Conservation (phyloP, 1,140 invertebrate genomes). For the Ruditapes philippinarum region DNA sequence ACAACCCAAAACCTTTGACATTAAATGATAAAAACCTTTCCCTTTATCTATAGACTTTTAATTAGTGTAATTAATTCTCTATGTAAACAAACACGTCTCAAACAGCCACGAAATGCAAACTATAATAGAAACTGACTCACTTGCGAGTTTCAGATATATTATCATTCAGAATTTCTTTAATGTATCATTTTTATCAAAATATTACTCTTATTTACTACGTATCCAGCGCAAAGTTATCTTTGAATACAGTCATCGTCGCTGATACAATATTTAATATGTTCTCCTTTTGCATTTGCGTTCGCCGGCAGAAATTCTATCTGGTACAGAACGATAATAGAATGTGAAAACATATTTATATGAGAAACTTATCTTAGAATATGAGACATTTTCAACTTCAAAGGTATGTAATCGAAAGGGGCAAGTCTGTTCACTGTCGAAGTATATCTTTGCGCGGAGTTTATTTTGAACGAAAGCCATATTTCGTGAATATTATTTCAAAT, state of each 20-base stretch:
- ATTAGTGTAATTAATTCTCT: slow-evolving; percentile 25
- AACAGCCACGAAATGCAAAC: background rate
- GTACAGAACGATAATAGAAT: slow-evolving; percentile 22
- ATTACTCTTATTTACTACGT: slow-evolving; percentile 36
- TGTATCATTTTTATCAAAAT: slow-evolving; percentile 46
- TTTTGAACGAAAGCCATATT: slow-evolving; percentile 27
- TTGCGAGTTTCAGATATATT: background rate
- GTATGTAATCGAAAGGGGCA: background rate
- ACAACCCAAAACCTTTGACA: slow-evolving; percentile 31
- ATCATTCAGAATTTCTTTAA: slow-evolving; percentile 25
- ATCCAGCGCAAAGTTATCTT: slow-evolving; percentile 6
- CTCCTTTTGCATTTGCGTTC: background rate
- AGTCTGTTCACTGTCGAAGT: slow-evolving; percentile 17
- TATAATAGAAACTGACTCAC: slow-evolving; percentile 40
- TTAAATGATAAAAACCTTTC: slow-evolving; percentile 9
- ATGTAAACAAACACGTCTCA: background rate
- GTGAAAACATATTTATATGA: slow-evolving; percentile 48
- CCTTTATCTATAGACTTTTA: slow-evolving; percentile 15
- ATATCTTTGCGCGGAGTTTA: background rate
- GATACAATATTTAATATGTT: slow-evolving; percentile 41
- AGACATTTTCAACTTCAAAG: slow-evolving; percentile 26
- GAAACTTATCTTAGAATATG: slow-evolving; percentile 23
- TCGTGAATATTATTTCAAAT: background rate
- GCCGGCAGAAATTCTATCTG: background rate
- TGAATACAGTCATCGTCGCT: slow-evolving; percentile 1